Evolutionary conservation across 2,888 invertebrate genomes (phyloP), one percentile per base, ranked within the genome.

Genomic region (Hypolimnas misippus): DNA sequence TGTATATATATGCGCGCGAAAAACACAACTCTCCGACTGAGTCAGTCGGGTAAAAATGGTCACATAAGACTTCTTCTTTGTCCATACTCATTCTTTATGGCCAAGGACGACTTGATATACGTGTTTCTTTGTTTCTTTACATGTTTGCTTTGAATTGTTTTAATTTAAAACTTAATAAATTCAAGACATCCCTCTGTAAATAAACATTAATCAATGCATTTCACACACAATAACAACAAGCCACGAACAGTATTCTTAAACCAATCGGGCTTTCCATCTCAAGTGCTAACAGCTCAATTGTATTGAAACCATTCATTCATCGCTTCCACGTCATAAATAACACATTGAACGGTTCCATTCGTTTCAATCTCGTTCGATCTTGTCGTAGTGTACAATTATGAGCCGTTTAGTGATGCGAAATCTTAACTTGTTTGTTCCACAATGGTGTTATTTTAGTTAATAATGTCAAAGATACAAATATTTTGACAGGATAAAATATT

Each of bases 281-380:
- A 65, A 80, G 81, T 81, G 81, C 74, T 76, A 83, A 86, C 85
- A 78, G 70, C 81, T 88, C 84, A 87, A 88, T 88, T 78, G 68
- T 67, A 70, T 70, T 63, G 62, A 65, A 64, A 62, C 67, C 69
- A 71, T 76, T 77, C 79, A 83, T 73, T 77, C 79, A 76, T 66
- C 70, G 70, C 71, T 72, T 70, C 73, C 71, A 73, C 70, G 67
- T 72, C 73, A 69, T 70, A 70, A 71, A 69, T 55, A 66, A 68
- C 65, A 49, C 63, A 67, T 67, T 74, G 71, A 74, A 70, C 71
- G 73, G 71, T 73, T 61, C 70, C 62, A 61, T 66, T 57, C 64
- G 58, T 61, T 54, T 52, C 62, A 57, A 60, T 50, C 61, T 66
- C 63, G 54, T 61, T 57, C 53, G 35, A 70, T 73, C 68, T 68